These are phyloP conservation scores for Spermophilus dauricus DNA, from an alignment of 2,113 vertebrate genomes.

Conservation along the genomic window DNA sequence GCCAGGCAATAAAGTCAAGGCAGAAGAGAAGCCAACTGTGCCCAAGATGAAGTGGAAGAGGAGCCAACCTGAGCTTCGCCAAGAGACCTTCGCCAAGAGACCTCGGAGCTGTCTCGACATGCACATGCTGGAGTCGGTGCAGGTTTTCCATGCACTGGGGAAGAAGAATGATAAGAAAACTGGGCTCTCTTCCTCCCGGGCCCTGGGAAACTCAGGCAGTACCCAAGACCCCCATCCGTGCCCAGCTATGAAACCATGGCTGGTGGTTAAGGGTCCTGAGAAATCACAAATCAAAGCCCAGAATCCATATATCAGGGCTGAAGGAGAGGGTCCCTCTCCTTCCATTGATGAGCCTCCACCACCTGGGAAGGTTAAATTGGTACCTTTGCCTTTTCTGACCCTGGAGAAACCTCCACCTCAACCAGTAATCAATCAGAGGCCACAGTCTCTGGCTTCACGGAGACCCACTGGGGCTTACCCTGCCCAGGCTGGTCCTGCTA, in stretches of 20 bases:
- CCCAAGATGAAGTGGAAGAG: background rate
- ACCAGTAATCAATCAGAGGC: background rate
- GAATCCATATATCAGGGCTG: background rate
- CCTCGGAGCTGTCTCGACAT: too few species aligned
- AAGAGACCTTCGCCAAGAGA: background rate
- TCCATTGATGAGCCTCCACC: background rate
- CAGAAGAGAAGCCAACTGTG: slow-evolving; percentile 30
- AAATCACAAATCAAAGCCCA: slow-evolving; percentile 17
- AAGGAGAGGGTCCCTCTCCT: background rate
- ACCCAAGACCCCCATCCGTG: too few species aligned
- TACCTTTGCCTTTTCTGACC: too few species aligned
- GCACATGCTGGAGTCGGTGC: too few species aligned
- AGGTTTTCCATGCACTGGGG: too few species aligned
- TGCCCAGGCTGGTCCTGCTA: background rate
- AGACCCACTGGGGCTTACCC: background rate
- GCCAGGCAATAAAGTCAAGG: background rate
- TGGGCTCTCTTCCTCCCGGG: too few species aligned
- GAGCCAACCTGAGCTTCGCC: slow-evolving; percentile 7
- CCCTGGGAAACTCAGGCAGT: too few species aligned
- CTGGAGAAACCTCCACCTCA: too few species aligned
- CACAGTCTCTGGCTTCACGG: background rate
- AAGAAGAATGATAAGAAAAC: too few species aligned
- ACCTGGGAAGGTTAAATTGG: too few species aligned
- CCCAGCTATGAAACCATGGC: too few species aligned
- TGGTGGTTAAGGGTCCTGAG: too few species aligned